Base-by-base conservation (phyloP, 2,113 vertebrate genomes). In the Mormoops blainvillei region DNA sequence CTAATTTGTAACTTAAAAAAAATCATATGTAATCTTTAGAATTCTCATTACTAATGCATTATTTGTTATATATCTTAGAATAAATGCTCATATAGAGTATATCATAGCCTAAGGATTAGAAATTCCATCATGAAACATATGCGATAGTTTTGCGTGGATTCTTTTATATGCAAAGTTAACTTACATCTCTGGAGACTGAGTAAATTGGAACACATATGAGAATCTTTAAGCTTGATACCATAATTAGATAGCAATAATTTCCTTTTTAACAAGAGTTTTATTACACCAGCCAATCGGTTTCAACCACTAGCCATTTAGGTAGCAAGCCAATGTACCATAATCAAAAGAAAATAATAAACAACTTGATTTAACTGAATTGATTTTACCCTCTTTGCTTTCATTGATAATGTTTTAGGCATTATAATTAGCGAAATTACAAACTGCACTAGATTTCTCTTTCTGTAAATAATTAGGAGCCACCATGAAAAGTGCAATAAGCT, bases 191-290 rank as follows among this genome's bases (percentile, higher is more conserved):
- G 36, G 50, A 92, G 87, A 92, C 0, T 56, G 78, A 92, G 94
- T 41, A 86, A 96, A 96, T 84, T 78, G 24, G 81, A 83, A 73
- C 36, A 86, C 24, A 65, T 68, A 50, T 11, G 65, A 96, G 50
- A 94, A 96, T 96, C 56, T 73, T 96, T 92, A 83, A 83, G 50
- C 63, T 87, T 76, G 52, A 94, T 96, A 89, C 50, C 84, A 76
- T 96, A 90, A 90, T 94, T 97, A 96, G 91, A 94, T 56, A 80
- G 76, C 76, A 96, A 71, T 95, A 80, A 95, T 95, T 95, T 96
- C 38, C 87, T 95, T 96, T 97, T 71, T 78, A 95, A 92, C 76
- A 90, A 93, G 88, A 92, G 38, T 58, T 83, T 94, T 87, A 80
- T 89, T 65, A 89, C 43, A 97, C 87, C 84, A 96, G 84, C 48